Base-by-base conservation (phyloP, 2,113 vertebrate species). In the Nyctereutes procyonoides region DNA sequence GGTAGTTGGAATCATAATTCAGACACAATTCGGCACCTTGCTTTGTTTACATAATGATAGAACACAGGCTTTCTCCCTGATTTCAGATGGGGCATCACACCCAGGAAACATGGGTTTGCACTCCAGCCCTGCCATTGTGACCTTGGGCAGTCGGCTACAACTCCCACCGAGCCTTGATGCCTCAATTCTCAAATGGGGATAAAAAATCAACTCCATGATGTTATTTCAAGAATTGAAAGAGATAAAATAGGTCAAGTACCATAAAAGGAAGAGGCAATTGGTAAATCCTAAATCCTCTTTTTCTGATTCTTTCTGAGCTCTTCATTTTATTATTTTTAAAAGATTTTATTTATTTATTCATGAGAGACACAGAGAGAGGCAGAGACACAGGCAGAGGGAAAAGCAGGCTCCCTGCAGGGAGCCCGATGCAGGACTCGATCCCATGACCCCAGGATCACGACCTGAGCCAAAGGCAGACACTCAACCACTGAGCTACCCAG, bases 171-270 rank as follows among this genome's bases (percentile, higher is more conserved):
- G 60, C 60, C 60, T 53, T 26, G 1, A 26, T 7, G 19, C 83
- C 74, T 81, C 43, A 6, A 19, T 17, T 73, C 56, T 63, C 71
- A 55, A 38, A 22, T 4, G 19, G 63, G 56, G 35, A 24, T 38
- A 63, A 81, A n/a, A 93, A 90, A 51, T 5, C 53, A 13, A 35
- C 76, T 19, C 80, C 55, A 30, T 22, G 56, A 38, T 58, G 58
- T 80, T 83, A 94, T 55, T 94, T 86, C 71, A 73, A 91, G 71
- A 30, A 60, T 88, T 63, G 38, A 73, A 85, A 81, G 80, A 56
- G 22, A 93, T 1, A 58, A 95, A 58, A 89, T 8, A 69, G 82
- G 84, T 65, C 81, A 80, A 60, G 71, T 14, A 30, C 60, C 71
- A 77, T 26, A 63, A 28, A n/a, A 22, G 24, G 0, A 53, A n/a